A percentile compares a stretch with the other conserved stretches of the same genome.
Evolutionary conservation across 30 jellyfish, hydroid and myxozoan genomes (phyloP).

Genomic region (Hydra vulgaris): DNA sequence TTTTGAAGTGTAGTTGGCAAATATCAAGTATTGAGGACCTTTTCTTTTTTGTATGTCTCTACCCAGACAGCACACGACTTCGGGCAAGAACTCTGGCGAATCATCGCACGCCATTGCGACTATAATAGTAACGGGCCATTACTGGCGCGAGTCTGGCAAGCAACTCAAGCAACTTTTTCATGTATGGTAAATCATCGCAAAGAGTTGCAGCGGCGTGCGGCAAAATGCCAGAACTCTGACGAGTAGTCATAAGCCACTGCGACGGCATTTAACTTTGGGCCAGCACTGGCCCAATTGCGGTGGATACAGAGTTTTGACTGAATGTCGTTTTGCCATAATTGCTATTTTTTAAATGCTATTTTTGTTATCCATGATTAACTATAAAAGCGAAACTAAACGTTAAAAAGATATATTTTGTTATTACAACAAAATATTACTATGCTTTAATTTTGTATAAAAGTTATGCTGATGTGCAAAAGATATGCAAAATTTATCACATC

Average conservation of each 20-base stretch:
- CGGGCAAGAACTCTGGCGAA: neutral
- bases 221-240: neutral
- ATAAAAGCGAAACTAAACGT: neutral
- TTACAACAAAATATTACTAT: no score
- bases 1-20: no score
- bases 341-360: neutral
- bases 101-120: neutral
- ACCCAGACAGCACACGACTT: neutral
- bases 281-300: neutral
- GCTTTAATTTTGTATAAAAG: no score
- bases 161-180: neutral
- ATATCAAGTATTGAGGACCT: no score
- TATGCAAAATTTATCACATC: no score
- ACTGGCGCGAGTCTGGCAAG: neutral
- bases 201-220: neutral
- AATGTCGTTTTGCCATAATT: neutral
- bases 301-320: neutral
- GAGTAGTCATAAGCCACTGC: neutral
- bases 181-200: neutral
- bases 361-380: neutral
- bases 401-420: neutral
- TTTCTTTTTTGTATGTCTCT: no score
- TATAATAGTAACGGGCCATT: neutral
- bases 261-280: neutral
- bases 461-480: no score